Evolutionary conservation across 1,140 invertebrate species (phyloP).

Genomic region (Aethina tumida): DNA sequence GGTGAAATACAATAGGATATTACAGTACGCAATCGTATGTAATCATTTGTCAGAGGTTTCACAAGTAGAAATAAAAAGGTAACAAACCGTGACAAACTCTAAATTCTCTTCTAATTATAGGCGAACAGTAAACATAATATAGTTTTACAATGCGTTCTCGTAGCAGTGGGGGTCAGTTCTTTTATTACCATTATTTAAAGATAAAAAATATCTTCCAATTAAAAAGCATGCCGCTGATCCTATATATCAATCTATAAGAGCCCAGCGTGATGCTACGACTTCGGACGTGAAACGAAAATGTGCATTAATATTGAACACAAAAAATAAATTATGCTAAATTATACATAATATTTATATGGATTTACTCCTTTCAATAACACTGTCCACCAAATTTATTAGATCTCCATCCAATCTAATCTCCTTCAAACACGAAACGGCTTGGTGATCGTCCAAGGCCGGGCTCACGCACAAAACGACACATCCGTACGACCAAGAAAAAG

Average conservation of each 20-base stretch:
- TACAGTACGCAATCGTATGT: conserved; percentile 12
- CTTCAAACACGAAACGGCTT: too few species aligned
- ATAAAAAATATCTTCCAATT: conserved; percentile 38
- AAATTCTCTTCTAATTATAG: conserved; percentile 23
- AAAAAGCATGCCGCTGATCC: conserved; percentile 34
- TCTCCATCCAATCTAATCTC: conserved; percentile 2
- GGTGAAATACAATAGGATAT: conserved; percentile 4
- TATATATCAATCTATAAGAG: conserved; percentile 36
- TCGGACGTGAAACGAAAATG: conserved; percentile 22
- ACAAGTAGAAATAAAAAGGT: conserved; percentile 17
- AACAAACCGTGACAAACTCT: conserved; percentile 24
- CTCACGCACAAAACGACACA: too few species aligned
- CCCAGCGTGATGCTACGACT: conserved; percentile 30
- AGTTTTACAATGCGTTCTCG: conserved; percentile 26
- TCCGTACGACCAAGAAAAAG: too few species aligned
- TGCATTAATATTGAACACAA: conserved; percentile 31
- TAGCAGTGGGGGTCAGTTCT: conserved; percentile 28
- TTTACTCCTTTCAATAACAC: conserved; percentile 9
- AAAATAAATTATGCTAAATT: conserved; percentile 31
- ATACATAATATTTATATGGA: conserved; percentile 18
- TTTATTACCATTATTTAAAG: conserved; percentile 36
- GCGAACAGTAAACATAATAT: conserved; percentile 25
- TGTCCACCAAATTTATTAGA: conserved; percentile 2
- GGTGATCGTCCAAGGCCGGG: too few species aligned
- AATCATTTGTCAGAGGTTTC: conserved; percentile 19